These are phyloP conservation scores for Platycnemis pennipes DNA, from an alignment of 2,888 invertebrate species.

Conservation along the genomic window DNA sequence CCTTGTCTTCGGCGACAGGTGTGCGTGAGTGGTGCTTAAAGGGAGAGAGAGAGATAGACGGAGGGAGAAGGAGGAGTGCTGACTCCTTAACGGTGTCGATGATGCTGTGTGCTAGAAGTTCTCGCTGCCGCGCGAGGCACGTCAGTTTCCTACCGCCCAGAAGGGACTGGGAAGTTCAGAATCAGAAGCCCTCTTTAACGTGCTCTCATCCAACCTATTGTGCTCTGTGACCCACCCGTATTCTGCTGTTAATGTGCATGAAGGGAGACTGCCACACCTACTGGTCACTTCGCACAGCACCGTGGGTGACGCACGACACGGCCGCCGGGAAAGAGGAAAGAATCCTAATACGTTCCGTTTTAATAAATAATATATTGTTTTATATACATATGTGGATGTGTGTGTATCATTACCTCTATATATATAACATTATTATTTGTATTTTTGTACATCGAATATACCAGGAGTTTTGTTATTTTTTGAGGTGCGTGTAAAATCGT, in stretches of 20 bases:
- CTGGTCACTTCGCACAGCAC: not conserved
- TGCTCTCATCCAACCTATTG: not conserved
- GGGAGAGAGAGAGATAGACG: not conserved
- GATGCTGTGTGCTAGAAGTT: not conserved
- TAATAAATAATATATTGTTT: constrained; percentile 40
- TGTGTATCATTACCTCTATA: constrained; percentile 42
- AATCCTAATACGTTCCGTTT: constrained; percentile 24
- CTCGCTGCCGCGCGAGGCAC: not conserved
- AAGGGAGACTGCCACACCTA: not conserved
- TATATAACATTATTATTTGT: constrained; percentile 44
- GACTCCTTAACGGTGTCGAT: not conserved
- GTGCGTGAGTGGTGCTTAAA: not conserved
- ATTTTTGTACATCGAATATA: constrained; percentile 57
- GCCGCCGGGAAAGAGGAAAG: constrained; percentile 10
- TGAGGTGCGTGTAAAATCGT: constrained; percentile 33
- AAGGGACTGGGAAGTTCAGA: not conserved
- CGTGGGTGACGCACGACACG: not conserved
- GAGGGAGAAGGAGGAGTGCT: not conserved
- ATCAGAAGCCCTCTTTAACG: not conserved
- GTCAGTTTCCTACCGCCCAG: not conserved
- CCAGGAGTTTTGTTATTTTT: constrained; percentile 55
- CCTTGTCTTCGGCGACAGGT: not conserved
- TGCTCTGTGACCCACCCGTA: not conserved
- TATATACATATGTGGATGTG: constrained; percentile 51
- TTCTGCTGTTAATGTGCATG: not conserved